A percentile compares a stretch with the other conserved stretches of the same genome.
These are phyloP conservation scores for Matsumyia berberina DNA, from an alignment of 2,888 invertebrate species.

Conservation along the genomic window DNA sequence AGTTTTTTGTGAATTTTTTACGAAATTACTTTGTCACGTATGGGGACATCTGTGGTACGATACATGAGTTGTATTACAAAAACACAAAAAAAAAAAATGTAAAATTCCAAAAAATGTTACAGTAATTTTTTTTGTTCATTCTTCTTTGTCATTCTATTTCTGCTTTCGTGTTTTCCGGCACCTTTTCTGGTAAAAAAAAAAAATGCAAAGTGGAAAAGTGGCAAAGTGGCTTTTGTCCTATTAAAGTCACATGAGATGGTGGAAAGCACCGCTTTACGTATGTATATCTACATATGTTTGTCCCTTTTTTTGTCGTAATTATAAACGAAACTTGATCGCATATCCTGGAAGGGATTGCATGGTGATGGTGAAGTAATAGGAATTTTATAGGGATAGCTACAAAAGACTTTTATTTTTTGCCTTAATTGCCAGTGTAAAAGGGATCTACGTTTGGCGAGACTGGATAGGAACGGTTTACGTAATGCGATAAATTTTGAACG, in stretches of 20 bases:
- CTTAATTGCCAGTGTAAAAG: too few species aligned
- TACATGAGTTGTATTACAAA: constrained; percentile 47
- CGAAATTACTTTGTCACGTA: constrained; percentile 74
- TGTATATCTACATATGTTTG: background rate
- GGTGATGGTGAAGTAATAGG: constrained; percentile 22
- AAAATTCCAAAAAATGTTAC: constrained; percentile 25
- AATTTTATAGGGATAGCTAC: background rate
- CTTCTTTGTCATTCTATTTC: constrained; percentile 57
- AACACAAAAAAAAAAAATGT: constrained; percentile 15
- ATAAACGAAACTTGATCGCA: constrained; percentile 59
- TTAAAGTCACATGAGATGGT: constrained; percentile 55
- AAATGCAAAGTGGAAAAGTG: constrained; percentile 68
- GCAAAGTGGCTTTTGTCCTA: constrained; percentile 65
- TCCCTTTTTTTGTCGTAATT: constrained; percentile 36
- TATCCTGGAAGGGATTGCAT: constrained; percentile 33
- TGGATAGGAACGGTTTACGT: too few species aligned
- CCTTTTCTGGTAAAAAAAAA: constrained; percentile 40
- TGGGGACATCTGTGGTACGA: constrained; percentile 63
- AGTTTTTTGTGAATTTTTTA: constrained; percentile 60
- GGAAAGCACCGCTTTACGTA: constrained; percentile 1
- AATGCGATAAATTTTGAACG: too few species aligned
- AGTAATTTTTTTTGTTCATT: constrained; percentile 47
- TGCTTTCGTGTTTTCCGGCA: constrained; percentile 63
- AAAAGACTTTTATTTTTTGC: too few species aligned
- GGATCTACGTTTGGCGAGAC: too few species aligned